These are phyloP conservation scores for Microcaecilia unicolor DNA, from an alignment of 2,797 vertebrate species.

Conservation along the genomic window DNA sequence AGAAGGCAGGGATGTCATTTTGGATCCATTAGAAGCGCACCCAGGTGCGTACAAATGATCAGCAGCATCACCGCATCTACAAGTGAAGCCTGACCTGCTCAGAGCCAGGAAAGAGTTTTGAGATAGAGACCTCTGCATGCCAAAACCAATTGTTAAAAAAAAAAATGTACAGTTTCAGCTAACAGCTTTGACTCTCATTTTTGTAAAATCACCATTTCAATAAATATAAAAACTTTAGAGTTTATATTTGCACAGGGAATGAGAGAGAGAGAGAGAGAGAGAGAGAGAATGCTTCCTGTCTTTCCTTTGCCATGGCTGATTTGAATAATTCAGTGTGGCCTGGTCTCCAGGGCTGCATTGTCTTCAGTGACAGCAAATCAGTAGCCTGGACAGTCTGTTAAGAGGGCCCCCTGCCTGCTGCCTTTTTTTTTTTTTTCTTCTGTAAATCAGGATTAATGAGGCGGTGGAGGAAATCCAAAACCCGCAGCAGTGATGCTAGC, in stretches of 20 bases:
- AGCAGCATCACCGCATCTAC: slow-evolving; percentile 19
- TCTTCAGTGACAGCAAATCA: slow-evolving; percentile 65
- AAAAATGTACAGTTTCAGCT: slow-evolving; percentile 6
- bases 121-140: neutral
- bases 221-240: no score
- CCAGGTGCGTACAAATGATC: slow-evolving; percentile 64
- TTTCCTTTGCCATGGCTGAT: slow-evolving; percentile 31
- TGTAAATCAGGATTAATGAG: slow-evolving; percentile 68
- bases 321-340: slow-evolving; percentile 47
- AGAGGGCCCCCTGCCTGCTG: slow-evolving; percentile 48
- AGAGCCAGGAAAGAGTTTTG: neutral
- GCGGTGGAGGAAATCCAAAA: slow-evolving; percentile 25
- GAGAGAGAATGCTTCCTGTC: slow-evolving; percentile 19
- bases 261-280: slow-evolving; percentile 1
- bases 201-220: no score
- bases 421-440: no score
- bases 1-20: slow-evolving; percentile 33
- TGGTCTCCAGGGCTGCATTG: slow-evolving; percentile 44
- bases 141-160: slow-evolving; percentile 6
- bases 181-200: no score
- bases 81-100: slow-evolving; percentile 6
- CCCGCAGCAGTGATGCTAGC: slow-evolving; percentile 37
- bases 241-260: no score
- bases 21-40: slow-evolving; percentile 28
- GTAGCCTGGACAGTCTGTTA: slow-evolving; percentile 54